phyloP scores from a whole-genome alignment of 1,140 invertebrate species.

The Drosophila persimilis region DNA sequence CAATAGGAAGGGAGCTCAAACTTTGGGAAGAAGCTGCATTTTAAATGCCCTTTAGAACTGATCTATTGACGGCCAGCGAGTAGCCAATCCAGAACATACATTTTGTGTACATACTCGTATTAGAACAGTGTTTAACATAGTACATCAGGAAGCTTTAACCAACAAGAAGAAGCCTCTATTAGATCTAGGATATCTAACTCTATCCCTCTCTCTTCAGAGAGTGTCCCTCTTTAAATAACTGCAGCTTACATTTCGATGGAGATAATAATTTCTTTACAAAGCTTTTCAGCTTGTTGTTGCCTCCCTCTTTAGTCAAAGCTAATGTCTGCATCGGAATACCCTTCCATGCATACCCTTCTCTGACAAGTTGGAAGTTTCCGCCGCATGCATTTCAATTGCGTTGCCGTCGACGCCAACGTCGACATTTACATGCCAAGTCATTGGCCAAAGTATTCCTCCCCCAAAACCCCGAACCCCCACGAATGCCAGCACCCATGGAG shows the following conservation, averaged over 20 bases:
- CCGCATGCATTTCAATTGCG: slow-evolving; percentile 78
- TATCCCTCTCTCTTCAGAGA: too few species aligned
- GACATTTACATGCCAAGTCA: slow-evolving; percentile 78
- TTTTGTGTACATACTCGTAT: too few species aligned
- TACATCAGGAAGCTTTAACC: too few species aligned
- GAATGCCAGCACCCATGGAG: slow-evolving; percentile 6
- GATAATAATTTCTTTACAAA: too few species aligned
- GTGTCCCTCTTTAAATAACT: too few species aligned
- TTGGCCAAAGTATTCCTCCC: slow-evolving; percentile 41
- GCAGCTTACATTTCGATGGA: too few species aligned
- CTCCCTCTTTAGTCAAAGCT: background rate
- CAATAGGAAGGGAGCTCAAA: background rate
- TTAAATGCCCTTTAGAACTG: slow-evolving; percentile 9
- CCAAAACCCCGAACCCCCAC: background rate
- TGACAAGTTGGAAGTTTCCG: slow-evolving; percentile 58
- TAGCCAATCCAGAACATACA: too few species aligned
- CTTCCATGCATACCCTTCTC: slow-evolving; percentile 31
- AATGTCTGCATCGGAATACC: slow-evolving; percentile 20
- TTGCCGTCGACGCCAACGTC: slow-evolving; percentile 47
- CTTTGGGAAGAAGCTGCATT: background rate
- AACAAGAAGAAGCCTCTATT: too few species aligned
- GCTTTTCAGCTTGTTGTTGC: too few species aligned
- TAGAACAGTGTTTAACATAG: too few species aligned
- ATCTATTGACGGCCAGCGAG: too few species aligned
- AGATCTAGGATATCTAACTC: too few species aligned